phyloP scores from a whole-genome alignment of 2,888 invertebrate species.

The Synanthedon tipuliformis region DNA sequence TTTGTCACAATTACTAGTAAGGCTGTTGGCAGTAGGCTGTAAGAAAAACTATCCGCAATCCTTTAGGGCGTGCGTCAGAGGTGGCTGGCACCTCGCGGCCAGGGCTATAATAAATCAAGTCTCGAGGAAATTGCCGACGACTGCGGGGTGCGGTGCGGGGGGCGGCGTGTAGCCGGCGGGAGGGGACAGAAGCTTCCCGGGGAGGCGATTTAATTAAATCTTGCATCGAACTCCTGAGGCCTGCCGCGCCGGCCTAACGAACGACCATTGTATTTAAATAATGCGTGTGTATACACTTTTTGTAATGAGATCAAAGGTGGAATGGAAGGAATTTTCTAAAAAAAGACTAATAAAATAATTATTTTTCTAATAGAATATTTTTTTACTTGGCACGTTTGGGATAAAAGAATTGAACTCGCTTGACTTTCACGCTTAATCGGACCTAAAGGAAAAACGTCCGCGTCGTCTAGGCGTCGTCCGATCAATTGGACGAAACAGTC shows the following conservation, averaged over 20 bases:
- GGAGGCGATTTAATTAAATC: conserved; percentile 72
- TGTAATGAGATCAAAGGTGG: conserved; percentile 10
- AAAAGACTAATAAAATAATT: too few species aligned
- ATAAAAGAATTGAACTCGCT: too few species aligned
- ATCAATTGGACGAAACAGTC: too few species aligned
- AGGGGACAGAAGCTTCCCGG: conserved; percentile 11
- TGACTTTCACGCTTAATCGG: too few species aligned
- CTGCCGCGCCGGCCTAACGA: conserved; percentile 60
- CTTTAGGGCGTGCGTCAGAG: conserved; percentile 37
- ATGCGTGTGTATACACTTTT: conserved; percentile 59
- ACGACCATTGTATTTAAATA: conserved; percentile 69
- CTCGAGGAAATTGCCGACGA: conserved; percentile 63
- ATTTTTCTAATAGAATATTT: too few species aligned
- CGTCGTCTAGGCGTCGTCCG: too few species aligned
- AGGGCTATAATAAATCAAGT: conserved; percentile 68
- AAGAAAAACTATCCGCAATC: conserved; percentile 48
- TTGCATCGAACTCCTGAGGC: conserved; percentile 72
- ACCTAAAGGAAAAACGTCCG: too few species aligned
- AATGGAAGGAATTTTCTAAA: too few species aligned
- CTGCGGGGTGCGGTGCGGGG: conserved; percentile 8
- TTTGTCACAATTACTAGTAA: neutral
- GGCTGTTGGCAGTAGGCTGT: neutral
- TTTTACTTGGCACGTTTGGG: too few species aligned
- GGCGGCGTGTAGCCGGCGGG: conserved; percentile 14
- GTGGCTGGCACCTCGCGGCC: conserved; percentile 41